Evolutionary conservation across 2,797 vertebrate species (phyloP).

Genomic region (Clarias platycephalus): DNA sequence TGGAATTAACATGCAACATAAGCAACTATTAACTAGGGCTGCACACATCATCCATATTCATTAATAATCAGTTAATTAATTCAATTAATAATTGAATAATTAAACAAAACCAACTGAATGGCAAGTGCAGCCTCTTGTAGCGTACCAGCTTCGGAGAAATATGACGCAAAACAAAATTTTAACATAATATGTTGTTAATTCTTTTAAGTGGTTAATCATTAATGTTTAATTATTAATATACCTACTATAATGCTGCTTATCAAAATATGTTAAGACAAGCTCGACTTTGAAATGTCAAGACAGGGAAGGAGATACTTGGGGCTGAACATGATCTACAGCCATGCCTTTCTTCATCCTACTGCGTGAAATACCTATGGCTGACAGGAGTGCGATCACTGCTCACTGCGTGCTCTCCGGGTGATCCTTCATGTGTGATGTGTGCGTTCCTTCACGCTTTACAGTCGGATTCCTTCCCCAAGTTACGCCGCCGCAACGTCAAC

Average conservation of each 20-base stretch:
- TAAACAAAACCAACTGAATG: too few species aligned
- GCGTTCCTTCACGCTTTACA: not conserved
- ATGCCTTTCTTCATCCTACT: not conserved
- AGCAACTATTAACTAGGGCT: not conserved
- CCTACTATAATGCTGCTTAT: not conserved
- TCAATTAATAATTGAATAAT: too few species aligned
- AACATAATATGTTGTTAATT: too few species aligned
- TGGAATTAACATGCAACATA: not conserved
- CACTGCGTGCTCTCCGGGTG: constrained; percentile 6
- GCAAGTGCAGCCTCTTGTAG: too few species aligned
- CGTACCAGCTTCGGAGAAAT: too few species aligned
- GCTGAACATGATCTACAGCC: not conserved
- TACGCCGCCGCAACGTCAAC: not conserved
- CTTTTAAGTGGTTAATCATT: too few species aligned
- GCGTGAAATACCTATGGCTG: not conserved
- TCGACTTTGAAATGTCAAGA: not conserved
- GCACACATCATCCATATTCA: too few species aligned
- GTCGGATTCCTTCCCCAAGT: not conserved
- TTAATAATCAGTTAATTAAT: too few species aligned
- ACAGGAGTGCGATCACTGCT: not conserved
- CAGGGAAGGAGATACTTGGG: too few species aligned
- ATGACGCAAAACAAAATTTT: too few species aligned
- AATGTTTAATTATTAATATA: too few species aligned
- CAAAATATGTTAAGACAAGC: not conserved
- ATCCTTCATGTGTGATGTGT: not conserved